Evolutionary conservation across 2,797 vertebrate species (phyloP).

Genomic region (Chelon auratus): DNA sequence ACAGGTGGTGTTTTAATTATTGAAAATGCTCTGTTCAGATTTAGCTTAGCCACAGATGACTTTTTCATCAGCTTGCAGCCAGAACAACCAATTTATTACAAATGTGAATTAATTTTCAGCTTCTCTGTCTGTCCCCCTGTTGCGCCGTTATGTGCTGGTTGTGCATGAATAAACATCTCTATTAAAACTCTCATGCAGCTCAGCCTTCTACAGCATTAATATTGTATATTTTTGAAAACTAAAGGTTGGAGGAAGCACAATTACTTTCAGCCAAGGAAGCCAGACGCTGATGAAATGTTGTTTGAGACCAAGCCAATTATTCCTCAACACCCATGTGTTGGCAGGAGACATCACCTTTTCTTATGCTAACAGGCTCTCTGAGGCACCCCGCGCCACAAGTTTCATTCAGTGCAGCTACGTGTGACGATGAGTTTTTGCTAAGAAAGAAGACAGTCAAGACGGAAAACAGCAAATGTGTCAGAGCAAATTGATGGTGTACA

Average conservation of each 20-base stretch:
- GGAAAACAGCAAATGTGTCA: not conserved
- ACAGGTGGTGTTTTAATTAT: slow-evolving; percentile 81
- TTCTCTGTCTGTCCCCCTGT: slow-evolving; percentile 5
- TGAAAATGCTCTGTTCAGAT: slow-evolving; percentile 67
- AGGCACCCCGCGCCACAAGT: slow-evolving; percentile 14
- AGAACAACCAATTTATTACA: slow-evolving; percentile 26
- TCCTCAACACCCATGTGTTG: slow-evolving; percentile 34
- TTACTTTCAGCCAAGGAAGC: slow-evolving; percentile 48
- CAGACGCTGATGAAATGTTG: slow-evolving; percentile 38
- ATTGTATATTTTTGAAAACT: slow-evolving; percentile 30
- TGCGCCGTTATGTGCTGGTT: not conserved
- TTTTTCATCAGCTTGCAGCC: slow-evolving; percentile 61
- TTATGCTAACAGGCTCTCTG: slow-evolving; percentile 50
- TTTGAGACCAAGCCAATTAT: slow-evolving; percentile 65
- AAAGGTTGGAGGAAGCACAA: slow-evolving; percentile 14
- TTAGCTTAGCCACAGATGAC: slow-evolving; percentile 58
- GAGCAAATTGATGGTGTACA: slow-evolving; percentile 13
- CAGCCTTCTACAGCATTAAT: slow-evolving; percentile 32
- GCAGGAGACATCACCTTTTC: slow-evolving; percentile 53
- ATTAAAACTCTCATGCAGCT: slow-evolving; percentile 22
- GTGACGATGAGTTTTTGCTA: slow-evolving; percentile 22
- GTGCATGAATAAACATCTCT: slow-evolving; percentile 39
- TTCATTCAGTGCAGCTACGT: slow-evolving; percentile 31
- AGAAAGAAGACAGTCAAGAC: not conserved
- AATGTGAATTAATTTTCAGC: slow-evolving; percentile 36